Base-by-base conservation (phyloP, 2,888 invertebrate species). In the Gryllus longicercus region DNA sequence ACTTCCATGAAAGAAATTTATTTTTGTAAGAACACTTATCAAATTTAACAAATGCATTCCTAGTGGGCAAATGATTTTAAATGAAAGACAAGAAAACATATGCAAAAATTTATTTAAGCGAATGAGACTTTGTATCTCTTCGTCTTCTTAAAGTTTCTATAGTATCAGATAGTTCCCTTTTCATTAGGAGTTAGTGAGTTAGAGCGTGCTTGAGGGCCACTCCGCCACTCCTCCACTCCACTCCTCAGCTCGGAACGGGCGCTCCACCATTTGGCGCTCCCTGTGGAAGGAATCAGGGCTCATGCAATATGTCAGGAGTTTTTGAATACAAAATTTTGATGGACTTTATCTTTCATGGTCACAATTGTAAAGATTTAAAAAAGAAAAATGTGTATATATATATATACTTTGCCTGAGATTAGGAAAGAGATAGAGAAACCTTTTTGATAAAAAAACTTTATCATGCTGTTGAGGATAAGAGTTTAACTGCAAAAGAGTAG, bases 1-100 rank as follows among this genome's bases (percentile, higher is more conserved):
- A 83, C 83, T 83, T 83, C 83, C 83, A 83, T 80, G 82, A 83
- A 83, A 83, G 83, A 83, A 83, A 83, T 83, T 83, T 83, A 83
- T 83, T 83, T 83, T 83, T 83, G 82, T 83, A 83, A 83, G 83
- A 83, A 83, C 83, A 83, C 83, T 83, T 83, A 83, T 83, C 83
- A 83, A 83, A 83, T 82, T 83, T 83, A 83, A 83, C 83, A 82
- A 82, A 83, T 83, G 83, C 83, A 83, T 83, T 83, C 83, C 83
- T 83, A 83, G 83, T 83, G 83, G 83, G 83, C 83, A 83, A 83
- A 83, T 82, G 82, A 82, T 83, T 83, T 83, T 83, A 83, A 83
- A 82, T 82, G 83, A 82, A 81, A 83, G 82, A 83, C 82, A 81
- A 81, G 81, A 82, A 81, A 83, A 83, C 82, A 78, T 81, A 81